These are phyloP conservation scores for Burhinus bistriatus DNA, from an alignment of 2,113 vertebrate species.

Conservation along the genomic window DNA sequence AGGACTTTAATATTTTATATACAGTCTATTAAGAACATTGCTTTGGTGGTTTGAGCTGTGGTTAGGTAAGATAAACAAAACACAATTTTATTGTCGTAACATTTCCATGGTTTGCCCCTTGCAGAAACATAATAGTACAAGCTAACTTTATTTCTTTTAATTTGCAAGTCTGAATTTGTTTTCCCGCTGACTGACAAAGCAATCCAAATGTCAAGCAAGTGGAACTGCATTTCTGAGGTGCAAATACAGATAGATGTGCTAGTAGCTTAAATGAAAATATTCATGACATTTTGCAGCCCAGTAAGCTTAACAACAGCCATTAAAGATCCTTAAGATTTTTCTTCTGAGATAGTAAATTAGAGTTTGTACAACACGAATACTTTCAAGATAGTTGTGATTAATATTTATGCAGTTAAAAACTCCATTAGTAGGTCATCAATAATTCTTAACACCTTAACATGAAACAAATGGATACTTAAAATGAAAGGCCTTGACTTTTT, in stretches of 20 bases:
- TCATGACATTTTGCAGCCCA: constrained; percentile 34
- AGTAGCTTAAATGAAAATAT: constrained; percentile 24
- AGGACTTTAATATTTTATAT: neutral
- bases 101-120: neutral
- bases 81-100: neutral
- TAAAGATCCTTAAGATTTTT: neutral
- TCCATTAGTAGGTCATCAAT: neutral
- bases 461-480: constrained; percentile 3
- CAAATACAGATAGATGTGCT: neutral
- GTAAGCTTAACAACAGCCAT: constrained; percentile 5
- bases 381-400: neutral
- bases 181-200: constrained; percentile 1
- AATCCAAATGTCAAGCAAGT: constrained; percentile 23
- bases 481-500: neutral
- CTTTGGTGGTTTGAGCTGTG: neutral
- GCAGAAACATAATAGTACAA: neutral
- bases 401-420: neutral
- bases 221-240: neutral
- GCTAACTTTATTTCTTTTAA: neutral
- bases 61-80: neutral
- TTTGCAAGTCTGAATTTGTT: neutral
- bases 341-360: neutral
- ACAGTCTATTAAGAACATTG: neutral
- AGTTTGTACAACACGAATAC: neutral
- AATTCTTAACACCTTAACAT: neutral